Base-by-base conservation (phyloP, 37 sponge, comb jelly and placozoan genomes). In the Diacarnus erythraeanus region DNA sequence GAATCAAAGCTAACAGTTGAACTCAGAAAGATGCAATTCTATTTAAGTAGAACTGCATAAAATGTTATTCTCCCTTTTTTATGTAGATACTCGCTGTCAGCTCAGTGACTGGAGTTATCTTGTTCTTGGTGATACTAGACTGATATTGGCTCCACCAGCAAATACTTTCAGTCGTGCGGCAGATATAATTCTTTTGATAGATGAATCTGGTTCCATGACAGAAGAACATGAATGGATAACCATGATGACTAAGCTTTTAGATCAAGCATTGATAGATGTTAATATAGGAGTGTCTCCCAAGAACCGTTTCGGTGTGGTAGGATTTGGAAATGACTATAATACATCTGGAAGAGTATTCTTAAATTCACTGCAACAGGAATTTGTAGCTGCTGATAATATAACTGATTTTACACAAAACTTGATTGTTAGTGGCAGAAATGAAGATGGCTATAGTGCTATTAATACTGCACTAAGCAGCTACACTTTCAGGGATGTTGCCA, bases 201-300 rank as follows among this genome's bases (percentile, higher is more conserved):
- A 95, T 75, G 96, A 95, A 72, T 92, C 93, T 0, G 78, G 90
- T 20, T 92, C 96, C 26, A 95, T 95, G 96, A 38, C n/a, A 0
- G 67, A 51, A 56, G 93, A 95, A 57, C 93, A 92, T 59, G 57
- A 36, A 23, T 95, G 93, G 93, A 81, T 95, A 2, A 57, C 78
- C 0, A 59, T 57, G 9, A 80, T 95, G 83, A 69, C 40, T 0
- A 29, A 68, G 27, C 37, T 29, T 2, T 65, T 95, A 1, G 95
- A 95, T 37, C 12, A 60, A 4, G 60, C 64, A 30, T 57, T 94
- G 72, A 35, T 59, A 64, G 47, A 83, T 31, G 22, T 67, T 0
- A 65, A 40, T 26, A 82, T 89, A 27, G 93, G 93, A 2, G 64
- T 69, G 2, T 54, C 30, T 29, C 39, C 68, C 2, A 31, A 29